Evolutionary conservation across 2,113 vertebrate species (phyloP).

Genomic region (Muntiacus muntjak): DNA sequence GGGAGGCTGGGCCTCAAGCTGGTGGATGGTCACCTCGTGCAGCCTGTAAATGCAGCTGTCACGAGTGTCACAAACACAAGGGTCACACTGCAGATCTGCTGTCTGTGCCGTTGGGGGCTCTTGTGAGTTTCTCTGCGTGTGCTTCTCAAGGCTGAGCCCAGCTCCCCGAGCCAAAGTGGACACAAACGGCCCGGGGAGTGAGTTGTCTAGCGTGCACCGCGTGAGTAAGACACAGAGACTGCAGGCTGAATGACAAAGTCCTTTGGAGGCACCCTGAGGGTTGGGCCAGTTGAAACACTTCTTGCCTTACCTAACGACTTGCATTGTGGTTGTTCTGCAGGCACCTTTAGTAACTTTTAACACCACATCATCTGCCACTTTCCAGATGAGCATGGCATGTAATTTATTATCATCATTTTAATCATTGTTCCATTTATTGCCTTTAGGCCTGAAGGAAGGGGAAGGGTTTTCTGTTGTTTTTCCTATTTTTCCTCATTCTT

Average conservation of each 20-base stretch:
- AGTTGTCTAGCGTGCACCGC: constrained; percentile 39
- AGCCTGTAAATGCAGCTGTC: constrained; percentile 72
- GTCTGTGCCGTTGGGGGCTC: constrained; percentile 78
- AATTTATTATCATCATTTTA: constrained; percentile 46
- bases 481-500: background rate
- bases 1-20: constrained; percentile 76
- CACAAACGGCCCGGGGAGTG: constrained; percentile 68
- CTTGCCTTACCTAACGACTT: constrained; percentile 68
- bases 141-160: constrained; percentile 82
- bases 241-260: constrained; percentile 62
- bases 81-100: constrained; percentile 76
- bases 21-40: constrained; percentile 67
- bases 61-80: constrained; percentile 51
- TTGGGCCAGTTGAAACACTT: constrained; percentile 68
- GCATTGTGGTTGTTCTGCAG: constrained; percentile 77
- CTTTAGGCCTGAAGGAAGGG: constrained; percentile 47
- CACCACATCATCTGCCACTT: constrained; percentile 68
- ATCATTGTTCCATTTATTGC: constrained; percentile 50
- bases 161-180: constrained; percentile 73
- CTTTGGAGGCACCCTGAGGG: constrained; percentile 57
- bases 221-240: constrained; percentile 52
- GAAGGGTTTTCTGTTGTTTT: background rate
- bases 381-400: constrained; percentile 57
- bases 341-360: constrained; percentile 64
- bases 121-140: constrained; percentile 79